A percentile compares a stretch with the other conserved stretches of the same genome.
Conservation (phyloP, 2,113 vertebrate species). For the Eleginops maclovinus region DNA sequence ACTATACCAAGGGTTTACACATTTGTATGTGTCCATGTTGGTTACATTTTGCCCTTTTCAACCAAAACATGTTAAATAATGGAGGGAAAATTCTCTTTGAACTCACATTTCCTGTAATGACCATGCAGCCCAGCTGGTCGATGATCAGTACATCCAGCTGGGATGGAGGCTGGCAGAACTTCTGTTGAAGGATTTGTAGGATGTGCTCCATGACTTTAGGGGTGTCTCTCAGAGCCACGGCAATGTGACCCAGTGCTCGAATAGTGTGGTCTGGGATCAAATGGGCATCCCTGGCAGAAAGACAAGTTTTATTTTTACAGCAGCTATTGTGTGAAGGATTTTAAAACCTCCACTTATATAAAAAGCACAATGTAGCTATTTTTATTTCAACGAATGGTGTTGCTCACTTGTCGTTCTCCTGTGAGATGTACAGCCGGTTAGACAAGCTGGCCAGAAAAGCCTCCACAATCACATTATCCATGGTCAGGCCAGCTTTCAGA, state of each 20-base stretch:
- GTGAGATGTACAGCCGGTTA: constrained; percentile 98
- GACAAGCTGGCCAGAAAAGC: constrained; percentile 97
- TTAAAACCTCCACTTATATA: neutral
- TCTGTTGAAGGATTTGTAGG: constrained; percentile 96
- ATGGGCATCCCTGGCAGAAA: constrained; percentile 89
- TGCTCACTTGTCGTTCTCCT: constrained; percentile 96
- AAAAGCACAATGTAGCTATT: neutral
- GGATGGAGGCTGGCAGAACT: constrained; percentile 96
- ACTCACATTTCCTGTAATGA: constrained; percentile 96
- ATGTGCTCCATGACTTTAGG: constrained; percentile 97
- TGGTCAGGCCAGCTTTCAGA: constrained; percentile 92
- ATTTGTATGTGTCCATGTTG: neutral
- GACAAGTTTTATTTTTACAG: constrained; percentile 37
- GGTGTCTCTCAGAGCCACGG: constrained; percentile 94
- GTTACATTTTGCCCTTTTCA: neutral
- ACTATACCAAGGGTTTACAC: neutral
- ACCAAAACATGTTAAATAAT: constrained; percentile 6
- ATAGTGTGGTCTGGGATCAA: constrained; percentile 98
- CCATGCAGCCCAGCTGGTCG: constrained; percentile 96
- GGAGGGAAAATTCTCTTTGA: neutral
- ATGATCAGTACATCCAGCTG: constrained; percentile 94
- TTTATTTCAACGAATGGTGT: neutral
- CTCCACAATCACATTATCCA: constrained; percentile 94
- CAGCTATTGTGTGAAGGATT: neutral
- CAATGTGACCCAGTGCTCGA: constrained; percentile 94